A percentile compares a stretch with the other conserved stretches of the same genome.
Conservation (phyloP, 2,888 invertebrate genomes). For the Galerucella nymphaeae region DNA sequence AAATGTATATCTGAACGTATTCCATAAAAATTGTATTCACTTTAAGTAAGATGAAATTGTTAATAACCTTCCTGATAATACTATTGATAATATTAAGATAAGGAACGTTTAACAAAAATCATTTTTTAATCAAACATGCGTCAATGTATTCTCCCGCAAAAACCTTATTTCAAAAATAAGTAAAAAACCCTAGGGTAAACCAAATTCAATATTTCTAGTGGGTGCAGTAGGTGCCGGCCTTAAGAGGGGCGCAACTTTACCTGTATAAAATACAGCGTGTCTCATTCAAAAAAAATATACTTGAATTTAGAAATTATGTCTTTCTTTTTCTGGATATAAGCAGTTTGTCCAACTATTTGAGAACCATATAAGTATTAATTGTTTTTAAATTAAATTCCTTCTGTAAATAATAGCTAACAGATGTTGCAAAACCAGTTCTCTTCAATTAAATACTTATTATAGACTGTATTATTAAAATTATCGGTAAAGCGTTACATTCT, state of each 20-base stretch:
- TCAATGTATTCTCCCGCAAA: too few species aligned
- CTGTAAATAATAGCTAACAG: not conserved
- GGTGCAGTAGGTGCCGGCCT: too few species aligned
- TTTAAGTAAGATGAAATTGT: not conserved
- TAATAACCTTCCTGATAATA: constrained; percentile 5
- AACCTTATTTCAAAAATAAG: too few species aligned
- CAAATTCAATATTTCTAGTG: too few species aligned
- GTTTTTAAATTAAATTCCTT: not conserved
- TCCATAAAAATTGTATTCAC: not conserved
- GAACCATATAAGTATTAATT: not conserved
- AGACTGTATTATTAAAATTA: constrained; percentile 1
- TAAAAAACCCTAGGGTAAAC: too few species aligned
- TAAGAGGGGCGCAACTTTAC: too few species aligned
- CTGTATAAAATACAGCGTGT: too few species aligned
- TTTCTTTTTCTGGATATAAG: too few species aligned
- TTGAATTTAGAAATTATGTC: too few species aligned
- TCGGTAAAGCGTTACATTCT: not conserved
- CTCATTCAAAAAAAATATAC: too few species aligned
- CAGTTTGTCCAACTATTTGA: too few species aligned
- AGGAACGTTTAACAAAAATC: not conserved
- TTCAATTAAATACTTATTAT: not conserved
- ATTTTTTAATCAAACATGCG: not conserved
- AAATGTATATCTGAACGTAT: not conserved
- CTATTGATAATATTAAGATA: not conserved
- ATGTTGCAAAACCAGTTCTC: not conserved